phyloP scores from a whole-genome alignment of 2,113 vertebrate genomes.

The Oxyruncus cristatus region DNA sequence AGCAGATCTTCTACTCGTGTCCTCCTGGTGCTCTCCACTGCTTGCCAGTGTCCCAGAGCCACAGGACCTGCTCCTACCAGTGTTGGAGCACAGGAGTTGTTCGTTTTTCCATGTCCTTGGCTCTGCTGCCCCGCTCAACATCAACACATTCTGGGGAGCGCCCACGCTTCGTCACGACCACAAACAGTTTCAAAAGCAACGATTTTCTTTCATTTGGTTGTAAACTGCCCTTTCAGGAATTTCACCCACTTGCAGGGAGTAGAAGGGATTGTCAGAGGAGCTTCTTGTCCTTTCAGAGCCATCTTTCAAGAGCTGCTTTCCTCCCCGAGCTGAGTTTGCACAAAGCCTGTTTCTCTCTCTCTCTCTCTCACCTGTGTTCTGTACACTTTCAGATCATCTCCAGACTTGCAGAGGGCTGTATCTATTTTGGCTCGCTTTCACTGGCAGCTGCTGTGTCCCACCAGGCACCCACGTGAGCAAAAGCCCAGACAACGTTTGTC shows the following conservation, averaged over 20 bases:
- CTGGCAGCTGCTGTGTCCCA: background rate
- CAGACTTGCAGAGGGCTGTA: background rate
- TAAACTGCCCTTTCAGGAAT: background rate
- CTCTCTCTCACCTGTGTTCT: constrained; percentile 4
- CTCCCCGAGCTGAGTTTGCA: background rate
- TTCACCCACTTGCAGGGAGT: background rate
- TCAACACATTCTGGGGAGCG: background rate
- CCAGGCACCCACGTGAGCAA: constrained; percentile 18
- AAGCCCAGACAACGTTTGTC: constrained; percentile 33
- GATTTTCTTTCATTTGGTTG: background rate
- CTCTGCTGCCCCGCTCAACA: background rate
- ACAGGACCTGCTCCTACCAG: background rate
- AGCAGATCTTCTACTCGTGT: background rate
- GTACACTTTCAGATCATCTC: background rate
- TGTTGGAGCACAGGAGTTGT: background rate
- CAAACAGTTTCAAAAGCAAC: constrained; percentile 10
- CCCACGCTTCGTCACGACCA: background rate
- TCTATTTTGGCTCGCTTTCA: constrained; percentile 47
- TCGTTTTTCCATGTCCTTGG: background rate
- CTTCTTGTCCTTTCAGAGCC: background rate
- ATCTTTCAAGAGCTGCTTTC: background rate
- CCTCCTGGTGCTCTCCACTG: background rate
- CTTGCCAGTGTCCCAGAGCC: background rate
- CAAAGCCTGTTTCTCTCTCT: background rate
- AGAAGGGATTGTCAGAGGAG: background rate